Evolutionary conservation across 2,113 vertebrate species (phyloP), one percentile per base, ranked within the genome.

Genomic region (Microtus oregoni): DNA sequence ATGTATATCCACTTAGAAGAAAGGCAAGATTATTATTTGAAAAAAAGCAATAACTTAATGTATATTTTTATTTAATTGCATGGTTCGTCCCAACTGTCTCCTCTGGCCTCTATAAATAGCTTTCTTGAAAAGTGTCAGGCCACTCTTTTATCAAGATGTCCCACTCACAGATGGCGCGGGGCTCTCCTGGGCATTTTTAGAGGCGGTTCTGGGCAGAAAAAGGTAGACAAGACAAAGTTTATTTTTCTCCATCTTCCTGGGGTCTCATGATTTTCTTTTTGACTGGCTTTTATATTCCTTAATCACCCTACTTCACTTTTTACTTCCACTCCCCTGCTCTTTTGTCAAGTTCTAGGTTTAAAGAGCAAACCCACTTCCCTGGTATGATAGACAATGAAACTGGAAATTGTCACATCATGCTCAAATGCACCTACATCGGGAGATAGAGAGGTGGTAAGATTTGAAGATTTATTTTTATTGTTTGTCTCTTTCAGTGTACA

Each of bases 1-100:
- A 47, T 94, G 24, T 63, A 30, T 63, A 92, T 75, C 1, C 9
- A 94, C 28, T 90, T 30, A 77, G 61, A 61, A 90, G 68, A 75
- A 94, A 75, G 92, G 63, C 58, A 90, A 90, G 35, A 63, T 47
- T 77, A 7, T 65, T 38, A 38, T 79, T 91, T 92, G 76, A 52
- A 35, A 38, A 90, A 75, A 50, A 68, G 17, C 20, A 81, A 30
- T 17, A 89, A 89, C 89, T 82, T 44, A 65, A 47, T 63, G n/a
- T 86, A 73, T 90, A 63, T 58, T 81, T 90, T 89, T 26, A 79
- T 55, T 90, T 87, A 41, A 76, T 76, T 44, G 91, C 10, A 52
- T 92, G 78, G 2, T 94, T 94, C 44, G 79, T 97, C 26, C 58
- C 58, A 58, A 58, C 9, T 91, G 79, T 89, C 30, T 55, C 75